These are phyloP conservation scores for Danionella cerebrum DNA, from an alignment of 2,113 vertebrate genomes.

Conservation along the genomic window DNA sequence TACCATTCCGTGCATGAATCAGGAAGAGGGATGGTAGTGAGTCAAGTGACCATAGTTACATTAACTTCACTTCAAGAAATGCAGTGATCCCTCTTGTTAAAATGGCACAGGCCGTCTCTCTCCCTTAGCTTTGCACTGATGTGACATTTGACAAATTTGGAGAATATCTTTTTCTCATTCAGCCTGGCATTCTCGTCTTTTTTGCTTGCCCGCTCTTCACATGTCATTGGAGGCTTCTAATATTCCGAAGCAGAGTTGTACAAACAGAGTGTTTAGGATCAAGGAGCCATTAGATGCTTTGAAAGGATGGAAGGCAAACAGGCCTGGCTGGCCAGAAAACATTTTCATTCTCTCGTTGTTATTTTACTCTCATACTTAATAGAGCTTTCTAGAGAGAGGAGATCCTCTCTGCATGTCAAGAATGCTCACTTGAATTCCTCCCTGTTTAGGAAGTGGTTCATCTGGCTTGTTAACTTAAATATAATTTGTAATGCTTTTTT, in stretches of 20 bases:
- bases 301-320: conserved; percentile 51
- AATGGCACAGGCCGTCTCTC: conserved; percentile 21
- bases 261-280: conserved; percentile 78
- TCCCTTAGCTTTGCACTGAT: conserved; percentile 32
- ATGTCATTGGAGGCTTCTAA: conserved; percentile 60
- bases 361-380: conserved; percentile 24
- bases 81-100: conserved; percentile 24
- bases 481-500: neutral
- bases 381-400: conserved; percentile 10
- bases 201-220: conserved; percentile 12
- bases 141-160: conserved; percentile 46
- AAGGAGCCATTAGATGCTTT: conserved; percentile 83
- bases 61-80: conserved; percentile 34
- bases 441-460: neutral
- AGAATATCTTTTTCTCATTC: conserved; percentile 29
- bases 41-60: conserved; percentile 29
- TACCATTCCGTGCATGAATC: conserved; percentile 6
- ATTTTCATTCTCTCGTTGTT: conserved; percentile 15
- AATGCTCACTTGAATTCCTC: conserved; percentile 1
- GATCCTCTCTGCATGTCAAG: neutral
- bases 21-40: conserved; percentile 11
- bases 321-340: conserved; percentile 20
- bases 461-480: neutral
- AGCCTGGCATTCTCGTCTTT: conserved; percentile 8
- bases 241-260: conserved; percentile 97